Evolutionary conservation across 1,140 invertebrate species (phyloP), one percentile per base, ranked within the genome.

Genomic region (Antheraea pernyi): DNA sequence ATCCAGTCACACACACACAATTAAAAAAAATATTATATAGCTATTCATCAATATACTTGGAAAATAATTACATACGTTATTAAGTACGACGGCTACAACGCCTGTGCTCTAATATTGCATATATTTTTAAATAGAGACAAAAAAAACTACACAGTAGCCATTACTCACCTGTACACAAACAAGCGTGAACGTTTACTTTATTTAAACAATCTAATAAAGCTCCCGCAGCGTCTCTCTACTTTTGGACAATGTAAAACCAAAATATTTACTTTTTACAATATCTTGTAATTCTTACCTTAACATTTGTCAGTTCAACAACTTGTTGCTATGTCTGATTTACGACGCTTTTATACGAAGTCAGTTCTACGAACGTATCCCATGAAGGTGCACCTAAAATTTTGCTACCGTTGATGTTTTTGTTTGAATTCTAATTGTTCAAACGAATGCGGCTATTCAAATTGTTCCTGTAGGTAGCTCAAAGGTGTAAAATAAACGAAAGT

Each of bases 241-340:
- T n/a, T 65, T 13, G 48, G 3, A 82, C 81, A 82, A 83, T 78
- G 60, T 65, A 39, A 62, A 63, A 79, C 81, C 81, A 83, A 85
- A 85, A 85, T 83, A 85, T 83, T 84, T 82, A 85, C 80, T 73
- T 77, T 53, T 61, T 65, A 61, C 61, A 7, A 63, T 11, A 30
- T 37, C 22, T 7, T 63, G 19, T 63, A 36, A 53, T 53, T 53
- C 16, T 53, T 16, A 16, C 39, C 39, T 53, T 16, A 53, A 13
- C 46, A 6, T 53, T 53, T 13, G 0, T 16, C 16, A n/a, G 11
- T 53, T 53, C 11, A 16, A 53, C 16, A 53, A 16, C 46, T 53
- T 16, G 10, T 16, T n/a, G 16, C 46, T 53, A 16, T 53, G 46
- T n/a, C n/a, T 53, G 46, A 53, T 53, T 53, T 53, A 53, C 13